Percentiles rank a stretch among this genome's conserved stretches.
Evolutionary conservation across 2,113 vertebrate genomes (phyloP).

Genomic region (Plestiodon gilberti): DNA sequence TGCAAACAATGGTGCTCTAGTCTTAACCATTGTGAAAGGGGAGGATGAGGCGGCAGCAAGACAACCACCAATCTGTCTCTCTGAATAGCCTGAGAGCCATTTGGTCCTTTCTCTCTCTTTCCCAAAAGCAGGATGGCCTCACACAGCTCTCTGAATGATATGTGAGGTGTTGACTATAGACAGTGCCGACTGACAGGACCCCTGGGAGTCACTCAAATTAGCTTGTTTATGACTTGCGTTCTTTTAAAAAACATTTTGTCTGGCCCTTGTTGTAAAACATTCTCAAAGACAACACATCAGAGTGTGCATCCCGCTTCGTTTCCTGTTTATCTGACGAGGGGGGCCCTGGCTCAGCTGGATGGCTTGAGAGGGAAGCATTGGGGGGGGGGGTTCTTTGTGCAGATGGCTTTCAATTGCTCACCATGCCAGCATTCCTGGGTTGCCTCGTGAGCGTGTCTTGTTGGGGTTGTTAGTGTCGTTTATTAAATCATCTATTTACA

Average conservation of each 20-base stretch:
- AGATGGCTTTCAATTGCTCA: rapidly evolving
- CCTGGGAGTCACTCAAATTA: constrained; percentile 40
- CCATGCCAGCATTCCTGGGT: neutral
- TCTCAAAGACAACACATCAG: constrained; percentile 17
- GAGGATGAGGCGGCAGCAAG: neutral
- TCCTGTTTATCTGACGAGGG: constrained; percentile 12
- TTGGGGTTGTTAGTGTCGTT: neutral
- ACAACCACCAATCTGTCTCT: constrained; percentile 13
- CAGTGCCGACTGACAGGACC: constrained; percentile 46
- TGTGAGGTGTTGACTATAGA: constrained; percentile 42
- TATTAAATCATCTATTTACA: neutral
- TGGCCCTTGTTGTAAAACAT: constrained; percentile 41
- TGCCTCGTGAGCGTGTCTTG: neutral
- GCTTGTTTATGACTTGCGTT: constrained; percentile 53
- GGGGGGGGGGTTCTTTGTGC: neutral
- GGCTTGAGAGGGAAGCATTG: neutral
- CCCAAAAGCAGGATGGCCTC: neutral
- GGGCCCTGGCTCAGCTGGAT: neutral
- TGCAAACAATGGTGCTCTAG: neutral
- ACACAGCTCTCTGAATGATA: constrained; percentile 41
- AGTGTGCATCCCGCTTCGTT: neutral
- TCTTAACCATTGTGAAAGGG: neutral
- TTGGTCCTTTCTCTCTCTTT: neutral
- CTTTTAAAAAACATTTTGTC: constrained; percentile 26
- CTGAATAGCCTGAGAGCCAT: constrained; percentile 48